These are phyloP conservation scores for Centruroides sculpturatus DNA, from an alignment of 1,140 invertebrate species.

Conservation along the genomic window DNA sequence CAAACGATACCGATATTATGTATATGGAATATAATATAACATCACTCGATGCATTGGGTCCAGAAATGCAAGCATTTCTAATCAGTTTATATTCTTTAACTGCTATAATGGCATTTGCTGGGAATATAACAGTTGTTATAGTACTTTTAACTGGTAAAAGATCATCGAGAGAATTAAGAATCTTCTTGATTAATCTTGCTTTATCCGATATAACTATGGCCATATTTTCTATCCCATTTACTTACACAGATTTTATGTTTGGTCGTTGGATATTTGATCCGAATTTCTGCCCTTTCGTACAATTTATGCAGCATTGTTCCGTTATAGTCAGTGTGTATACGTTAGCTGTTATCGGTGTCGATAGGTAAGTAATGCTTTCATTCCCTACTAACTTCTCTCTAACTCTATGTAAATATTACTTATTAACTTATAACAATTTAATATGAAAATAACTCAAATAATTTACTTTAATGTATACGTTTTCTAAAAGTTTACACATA, in stretches of 20 bases:
- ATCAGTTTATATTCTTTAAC: slow-evolving; percentile 28
- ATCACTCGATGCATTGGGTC: slow-evolving; percentile 13
- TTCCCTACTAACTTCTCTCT: not conserved
- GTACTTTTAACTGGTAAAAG: slow-evolving; percentile 27
- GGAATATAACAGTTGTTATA: slow-evolving; percentile 28
- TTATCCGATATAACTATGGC: slow-evolving; percentile 32
- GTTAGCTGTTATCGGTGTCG: slow-evolving; percentile 30
- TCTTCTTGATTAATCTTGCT: slow-evolving; percentile 32
- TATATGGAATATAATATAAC: too few relatives aligned
- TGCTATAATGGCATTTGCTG: slow-evolving; percentile 24
- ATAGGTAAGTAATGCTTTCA: slow-evolving; percentile 25
- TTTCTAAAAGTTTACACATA: too few relatives aligned
- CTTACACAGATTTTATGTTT: slow-evolving; percentile 32
- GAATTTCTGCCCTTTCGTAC: slow-evolving; percentile 29
- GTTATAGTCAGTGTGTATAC: slow-evolving; percentile 33
- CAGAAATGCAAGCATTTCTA: slow-evolving; percentile 23
- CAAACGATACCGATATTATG: too few relatives aligned
- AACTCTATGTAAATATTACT: too few relatives aligned
- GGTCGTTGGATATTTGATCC: slow-evolving; percentile 30
- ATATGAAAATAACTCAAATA: too few relatives aligned
- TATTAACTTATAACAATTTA: not conserved
- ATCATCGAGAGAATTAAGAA: slow-evolving; percentile 25
- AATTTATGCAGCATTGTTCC: slow-evolving; percentile 29
- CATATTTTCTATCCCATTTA: slow-evolving; percentile 33
- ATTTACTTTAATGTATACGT: too few relatives aligned